A percentile compares a stretch with the other conserved stretches of the same genome.
phyloP scores from a whole-genome alignment of 2,797 vertebrate genomes.

The Chiloscyllium punctatum region DNA sequence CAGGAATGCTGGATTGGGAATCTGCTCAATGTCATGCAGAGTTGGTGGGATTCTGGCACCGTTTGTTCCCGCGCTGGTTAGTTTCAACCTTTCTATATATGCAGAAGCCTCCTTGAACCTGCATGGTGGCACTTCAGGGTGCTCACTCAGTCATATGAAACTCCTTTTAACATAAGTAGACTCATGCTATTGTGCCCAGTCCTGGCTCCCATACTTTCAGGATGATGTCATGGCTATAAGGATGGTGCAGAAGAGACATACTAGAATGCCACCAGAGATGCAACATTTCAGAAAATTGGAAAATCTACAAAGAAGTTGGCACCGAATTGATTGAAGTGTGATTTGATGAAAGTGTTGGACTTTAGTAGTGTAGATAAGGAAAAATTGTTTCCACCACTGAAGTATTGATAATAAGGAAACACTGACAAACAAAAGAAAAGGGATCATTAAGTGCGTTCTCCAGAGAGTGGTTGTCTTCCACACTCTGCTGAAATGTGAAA shows the following conservation, averaged over 20 bases:
- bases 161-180: not conserved
- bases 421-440: not conserved
- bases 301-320: not conserved
- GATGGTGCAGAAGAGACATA: not conserved
- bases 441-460: too few relatives aligned
- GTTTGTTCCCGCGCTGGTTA: slow-evolving; percentile 77
- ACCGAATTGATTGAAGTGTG: not conserved
- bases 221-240: not conserved
- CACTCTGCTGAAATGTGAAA: not conserved
- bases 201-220: not conserved
- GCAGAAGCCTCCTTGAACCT: not conserved
- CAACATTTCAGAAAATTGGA: not conserved
- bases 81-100: slow-evolving; percentile 24
- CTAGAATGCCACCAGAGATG: not conserved
- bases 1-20: slow-evolving; percentile 78
- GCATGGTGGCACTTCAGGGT: not conserved
- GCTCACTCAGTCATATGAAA: not conserved
- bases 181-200: not conserved
- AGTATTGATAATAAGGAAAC: not conserved
- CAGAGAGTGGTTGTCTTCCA: not conserved
- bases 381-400: not conserved
- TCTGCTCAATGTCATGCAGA: slow-evolving; percentile 82
- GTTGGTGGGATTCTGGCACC: slow-evolving; percentile 78
- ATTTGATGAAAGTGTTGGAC: not conserved
- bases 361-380: not conserved